These are phyloP conservation scores for Bolborhynchus lineola DNA, from an alignment of 2,113 vertebrate genomes.

Conservation along the genomic window DNA sequence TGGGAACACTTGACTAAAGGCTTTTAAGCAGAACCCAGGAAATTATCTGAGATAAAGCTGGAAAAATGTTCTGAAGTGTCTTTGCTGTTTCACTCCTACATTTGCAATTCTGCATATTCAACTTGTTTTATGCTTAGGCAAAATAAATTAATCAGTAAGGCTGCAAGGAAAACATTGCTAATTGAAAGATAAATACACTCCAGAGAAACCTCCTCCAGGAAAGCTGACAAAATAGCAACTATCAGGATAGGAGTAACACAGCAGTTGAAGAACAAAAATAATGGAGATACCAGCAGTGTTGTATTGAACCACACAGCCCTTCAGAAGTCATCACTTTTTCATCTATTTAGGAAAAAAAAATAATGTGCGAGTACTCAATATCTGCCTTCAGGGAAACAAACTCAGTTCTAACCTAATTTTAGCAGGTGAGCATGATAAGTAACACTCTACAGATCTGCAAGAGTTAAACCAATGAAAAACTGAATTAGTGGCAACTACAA, in stretches of 20 bases:
- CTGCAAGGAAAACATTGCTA: conserved; percentile 20
- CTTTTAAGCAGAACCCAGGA: not conserved
- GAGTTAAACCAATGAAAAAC: not conserved
- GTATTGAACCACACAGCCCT: not conserved
- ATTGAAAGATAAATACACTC: conserved; percentile 50
- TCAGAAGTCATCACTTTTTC: not conserved
- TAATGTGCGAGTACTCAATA: not conserved
- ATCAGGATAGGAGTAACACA: not conserved
- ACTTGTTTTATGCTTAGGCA: not conserved
- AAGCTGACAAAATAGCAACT: conserved; percentile 11
- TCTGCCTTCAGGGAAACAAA: not conserved
- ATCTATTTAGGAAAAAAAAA: not conserved
- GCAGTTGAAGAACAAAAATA: not conserved
- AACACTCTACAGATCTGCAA: not conserved
- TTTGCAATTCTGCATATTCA: not conserved
- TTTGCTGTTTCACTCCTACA: not conserved
- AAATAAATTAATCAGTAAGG: conserved; percentile 28
- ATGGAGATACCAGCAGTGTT: not conserved
- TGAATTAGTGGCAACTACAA: not conserved
- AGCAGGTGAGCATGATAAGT: not conserved
- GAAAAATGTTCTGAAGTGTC: not conserved
- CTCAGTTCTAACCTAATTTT: not conserved
- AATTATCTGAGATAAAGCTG: not conserved
- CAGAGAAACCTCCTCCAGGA: conserved; percentile 33
- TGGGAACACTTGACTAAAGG: not conserved